Evolutionary conservation across 2,113 vertebrate species (phyloP).

Genomic region (Pontoporia blainvillei): DNA sequence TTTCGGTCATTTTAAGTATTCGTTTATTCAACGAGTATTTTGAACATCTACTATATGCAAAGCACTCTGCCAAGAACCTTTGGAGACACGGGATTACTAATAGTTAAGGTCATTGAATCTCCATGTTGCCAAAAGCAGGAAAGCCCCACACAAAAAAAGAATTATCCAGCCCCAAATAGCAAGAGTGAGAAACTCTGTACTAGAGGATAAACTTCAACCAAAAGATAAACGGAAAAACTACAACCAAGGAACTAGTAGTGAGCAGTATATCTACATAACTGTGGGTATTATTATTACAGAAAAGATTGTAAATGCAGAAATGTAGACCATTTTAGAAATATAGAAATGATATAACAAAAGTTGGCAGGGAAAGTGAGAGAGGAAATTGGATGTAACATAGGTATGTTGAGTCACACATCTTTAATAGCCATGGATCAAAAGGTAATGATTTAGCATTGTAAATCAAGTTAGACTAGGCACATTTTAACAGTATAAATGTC

Average conservation of each 20-base stretch:
- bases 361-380: not conserved
- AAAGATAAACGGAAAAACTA: constrained; percentile 9
- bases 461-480: not conserved
- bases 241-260: not conserved
- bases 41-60: not conserved
- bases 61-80: not conserved
- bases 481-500: not conserved
- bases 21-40: not conserved
- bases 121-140: not conserved
- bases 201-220: not conserved
- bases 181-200: not conserved
- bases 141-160: not conserved
- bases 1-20: not conserved
- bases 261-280: not conserved
- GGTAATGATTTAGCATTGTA: not conserved
- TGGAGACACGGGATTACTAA: not conserved
- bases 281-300: not conserved
- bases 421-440: not conserved
- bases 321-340: not conserved
- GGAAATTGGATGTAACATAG: not conserved
- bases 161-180: not conserved
- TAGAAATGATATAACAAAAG: not conserved
- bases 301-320: not conserved
- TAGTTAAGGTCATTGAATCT: not conserved
- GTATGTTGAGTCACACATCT: not conserved